These are phyloP conservation scores for Agraylea sexmaculata DNA, from an alignment of 1,140 invertebrate species.

Conservation along the genomic window DNA sequence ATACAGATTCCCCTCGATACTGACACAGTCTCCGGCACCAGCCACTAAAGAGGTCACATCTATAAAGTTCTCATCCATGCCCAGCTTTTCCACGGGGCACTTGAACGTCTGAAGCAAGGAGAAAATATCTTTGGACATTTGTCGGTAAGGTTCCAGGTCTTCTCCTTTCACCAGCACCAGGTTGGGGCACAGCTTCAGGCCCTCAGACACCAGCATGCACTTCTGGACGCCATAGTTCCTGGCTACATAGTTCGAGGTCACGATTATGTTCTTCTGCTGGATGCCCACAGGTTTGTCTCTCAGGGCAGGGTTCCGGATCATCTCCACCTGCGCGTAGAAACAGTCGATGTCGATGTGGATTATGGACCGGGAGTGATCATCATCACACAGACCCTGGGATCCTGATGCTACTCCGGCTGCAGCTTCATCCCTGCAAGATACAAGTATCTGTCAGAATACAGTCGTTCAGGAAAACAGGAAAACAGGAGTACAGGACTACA, in stretches of 20 bases:
- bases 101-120: slow-evolving; percentile 54
- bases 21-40: slow-evolving; percentile 24
- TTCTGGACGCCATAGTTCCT: slow-evolving; percentile 58
- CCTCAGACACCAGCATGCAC: slow-evolving; percentile 59
- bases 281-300: slow-evolving; percentile 56
- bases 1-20: slow-evolving; percentile 12
- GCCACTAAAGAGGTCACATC: slow-evolving; percentile 59
- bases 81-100: slow-evolving; percentile 58
- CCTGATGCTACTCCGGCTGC: neutral
- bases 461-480: no score
- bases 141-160: slow-evolving; percentile 60
- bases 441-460: no score
- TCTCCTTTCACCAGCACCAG: slow-evolving; percentile 61
- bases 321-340: slow-evolving; percentile 77
- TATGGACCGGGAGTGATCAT: slow-evolving; percentile 48
- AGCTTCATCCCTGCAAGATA: no score
- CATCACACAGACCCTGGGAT: slow-evolving; percentile 14
- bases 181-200: slow-evolving; percentile 51
- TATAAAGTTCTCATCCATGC: slow-evolving; percentile 70
- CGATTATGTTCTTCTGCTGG: slow-evolving; percentile 67
- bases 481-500: no score
- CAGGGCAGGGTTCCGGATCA: slow-evolving; percentile 52
- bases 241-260: slow-evolving; percentile 70
- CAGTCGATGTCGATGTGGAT: slow-evolving; percentile 69
- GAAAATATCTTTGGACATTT: slow-evolving; percentile 56